Evolutionary conservation across 2,888 invertebrate genomes (phyloP), one percentile per base, ranked within the genome.

Genomic region (Pyralis farinalis): DNA sequence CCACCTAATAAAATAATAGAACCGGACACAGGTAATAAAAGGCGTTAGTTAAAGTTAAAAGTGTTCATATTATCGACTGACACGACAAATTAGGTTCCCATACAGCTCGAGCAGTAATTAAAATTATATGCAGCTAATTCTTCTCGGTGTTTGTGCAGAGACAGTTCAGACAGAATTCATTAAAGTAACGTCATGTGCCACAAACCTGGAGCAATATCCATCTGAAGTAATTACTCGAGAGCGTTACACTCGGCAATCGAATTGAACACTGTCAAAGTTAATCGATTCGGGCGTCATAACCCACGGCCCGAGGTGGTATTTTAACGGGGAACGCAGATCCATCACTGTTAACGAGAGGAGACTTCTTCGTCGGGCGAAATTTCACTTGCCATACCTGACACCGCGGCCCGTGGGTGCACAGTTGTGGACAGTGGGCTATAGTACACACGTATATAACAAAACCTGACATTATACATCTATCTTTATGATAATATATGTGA

Each of bases 131-230:
- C 52, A 46, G 53, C 66, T 69, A 73, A 77, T 74, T 70, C 56
- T 62, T 59, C 53, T 53, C 55, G 47, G 56, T 58, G 62, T 71
- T 69, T 67, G 59, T 65, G 68, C 69, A 71, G 63, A 62, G 73
- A 80, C 81, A 78, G 65, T 52, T 59, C 57, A 51, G 81, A 84
- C 86, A 81, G 78, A 77, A 79, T 81, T 82, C 78, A 85, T 86
- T 85, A 85, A 60, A 57, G 64, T 61, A 64, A 63, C 75, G 79
- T 79, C 79, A 76, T 67, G 73, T 64, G 61, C 10, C 22, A 38
- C 32, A 22, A 7, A 27, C 39, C 25, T 10, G 10, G 16, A 28
- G 10, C 20, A 39, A 27, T 39, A 33, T 39, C 39, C 39, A 27
- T 32, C 38, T 36, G 33, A 28, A 59, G 67, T 81, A 80, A 83